phyloP scores from a whole-genome alignment of 2,888 invertebrate genomes.

The Mesorhabditis spiculigera region DNA sequence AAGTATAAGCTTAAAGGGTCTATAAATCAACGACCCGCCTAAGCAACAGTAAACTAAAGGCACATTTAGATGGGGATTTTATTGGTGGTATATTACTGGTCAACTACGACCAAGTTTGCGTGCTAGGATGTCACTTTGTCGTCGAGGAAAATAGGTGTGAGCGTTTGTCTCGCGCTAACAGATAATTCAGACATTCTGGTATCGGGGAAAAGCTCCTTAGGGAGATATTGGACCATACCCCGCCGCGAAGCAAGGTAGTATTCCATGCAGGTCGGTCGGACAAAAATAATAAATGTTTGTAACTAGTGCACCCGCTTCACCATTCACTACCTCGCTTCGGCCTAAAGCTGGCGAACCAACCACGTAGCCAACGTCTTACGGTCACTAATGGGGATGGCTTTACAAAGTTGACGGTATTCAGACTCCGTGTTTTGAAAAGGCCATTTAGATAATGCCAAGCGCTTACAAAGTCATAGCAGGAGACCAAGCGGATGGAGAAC shows the following conservation, averaged over 20 bases:
- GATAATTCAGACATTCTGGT: conserved; percentile 19
- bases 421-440: too few species aligned
- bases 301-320: conserved; percentile 7
- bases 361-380: not conserved
- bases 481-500: too few species aligned
- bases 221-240: conserved; percentile 7
- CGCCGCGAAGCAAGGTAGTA: not conserved
- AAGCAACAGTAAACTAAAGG: not conserved
- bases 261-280: conserved; percentile 7
- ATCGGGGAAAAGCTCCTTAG: conserved; percentile 20
- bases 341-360: not conserved
- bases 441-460: too few species aligned
- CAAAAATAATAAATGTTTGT: not conserved
- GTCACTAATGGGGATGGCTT: not conserved
- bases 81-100: conserved; percentile 18
- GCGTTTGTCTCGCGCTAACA: not conserved
- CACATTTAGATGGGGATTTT: conserved; percentile 17
- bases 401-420: not conserved
- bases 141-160: conserved; percentile 14
- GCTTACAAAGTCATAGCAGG: too few species aligned
- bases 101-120: not conserved
- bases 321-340: conserved; percentile 6
- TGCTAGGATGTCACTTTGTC: conserved; percentile 19
- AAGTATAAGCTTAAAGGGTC: conserved; percentile 10
- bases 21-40: conserved; percentile 17